Evolutionary conservation across 2,113 vertebrate species (phyloP).

Genomic region (Callaeas wilsoni): DNA sequence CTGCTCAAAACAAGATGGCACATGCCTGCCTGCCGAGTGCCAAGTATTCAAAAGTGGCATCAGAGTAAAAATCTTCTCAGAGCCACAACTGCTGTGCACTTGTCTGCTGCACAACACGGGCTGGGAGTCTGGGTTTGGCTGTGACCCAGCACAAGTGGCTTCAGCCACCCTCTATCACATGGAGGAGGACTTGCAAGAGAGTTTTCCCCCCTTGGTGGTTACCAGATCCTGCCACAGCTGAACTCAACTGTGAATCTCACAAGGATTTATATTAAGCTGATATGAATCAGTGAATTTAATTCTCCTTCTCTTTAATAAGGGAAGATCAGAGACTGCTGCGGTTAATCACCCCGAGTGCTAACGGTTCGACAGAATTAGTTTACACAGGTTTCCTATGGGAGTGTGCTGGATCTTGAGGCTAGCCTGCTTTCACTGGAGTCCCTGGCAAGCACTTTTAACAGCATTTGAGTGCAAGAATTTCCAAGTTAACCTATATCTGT

Average conservation of each 20-base stretch:
- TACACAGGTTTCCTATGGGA: conserved; percentile 31
- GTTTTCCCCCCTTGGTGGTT: not conserved
- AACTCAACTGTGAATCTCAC: not conserved
- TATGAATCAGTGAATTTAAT: conserved; percentile 54
- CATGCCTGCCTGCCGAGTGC: conserved; percentile 7
- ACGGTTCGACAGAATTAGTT: conserved; percentile 37
- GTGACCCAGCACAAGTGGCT: not conserved
- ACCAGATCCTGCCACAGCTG: not conserved
- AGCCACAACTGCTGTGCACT: not conserved
- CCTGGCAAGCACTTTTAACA: not conserved
- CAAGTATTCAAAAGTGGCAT: conserved; percentile 44
- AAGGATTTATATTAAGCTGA: conserved; percentile 54
- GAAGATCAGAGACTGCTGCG: conserved; percentile 29
- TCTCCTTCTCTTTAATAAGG: conserved; percentile 48
- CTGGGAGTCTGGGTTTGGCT: not conserved
- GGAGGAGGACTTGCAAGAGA: not conserved
- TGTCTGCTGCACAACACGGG: not conserved
- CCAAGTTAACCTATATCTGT: not conserved
- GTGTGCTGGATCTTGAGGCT: not conserved
- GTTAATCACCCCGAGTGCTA: conserved; percentile 44
- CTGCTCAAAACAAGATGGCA: conserved; percentile 34
- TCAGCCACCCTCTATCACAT: not conserved
- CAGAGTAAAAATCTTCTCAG: not conserved
- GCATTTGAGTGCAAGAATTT: not conserved
- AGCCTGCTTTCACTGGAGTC: not conserved